A percentile compares a stretch with the other conserved stretches of the same genome.
These are phyloP conservation scores for Ctenoplectra terminalis DNA, from an alignment of 1,140 invertebrate species.

Conservation along the genomic window DNA sequence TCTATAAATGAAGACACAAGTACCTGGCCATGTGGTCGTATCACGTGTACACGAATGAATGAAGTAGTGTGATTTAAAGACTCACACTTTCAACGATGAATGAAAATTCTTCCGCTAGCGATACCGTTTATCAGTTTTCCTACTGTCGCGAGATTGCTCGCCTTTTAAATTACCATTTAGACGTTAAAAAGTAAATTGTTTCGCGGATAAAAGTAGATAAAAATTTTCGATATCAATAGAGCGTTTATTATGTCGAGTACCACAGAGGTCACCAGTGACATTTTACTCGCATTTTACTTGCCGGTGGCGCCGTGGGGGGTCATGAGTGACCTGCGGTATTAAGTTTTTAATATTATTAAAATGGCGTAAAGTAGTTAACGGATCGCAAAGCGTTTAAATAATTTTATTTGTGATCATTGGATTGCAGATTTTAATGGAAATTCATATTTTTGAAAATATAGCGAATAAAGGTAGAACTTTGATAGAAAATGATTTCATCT, in stretches of 20 bases:
- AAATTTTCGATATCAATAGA: not conserved
- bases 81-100: slow-evolving; percentile 37
- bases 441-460: too few relatives aligned
- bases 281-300: too few relatives aligned
- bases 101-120: not conserved
- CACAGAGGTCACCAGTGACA: too few relatives aligned
- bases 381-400: too few relatives aligned
- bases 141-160: not conserved
- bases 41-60: slow-evolving; percentile 52
- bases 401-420: too few relatives aligned
- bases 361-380: not conserved
- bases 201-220: not conserved
- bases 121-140: slow-evolving; percentile 5
- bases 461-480: too few relatives aligned
- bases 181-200: not conserved
- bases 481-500: too few relatives aligned
- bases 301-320: too few relatives aligned
- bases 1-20: slow-evolving; percentile 35
- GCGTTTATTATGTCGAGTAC: too few relatives aligned
- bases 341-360: not conserved
- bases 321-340: too few relatives aligned
- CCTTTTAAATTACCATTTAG: not conserved
- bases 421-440: too few relatives aligned
- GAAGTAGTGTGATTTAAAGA: slow-evolving; percentile 44
- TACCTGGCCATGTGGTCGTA: slow-evolving; percentile 49